These are phyloP conservation scores for Enteromius afrohamiltoni DNA, from an alignment of 2,797 vertebrate species.

Conservation along the genomic window DNA sequence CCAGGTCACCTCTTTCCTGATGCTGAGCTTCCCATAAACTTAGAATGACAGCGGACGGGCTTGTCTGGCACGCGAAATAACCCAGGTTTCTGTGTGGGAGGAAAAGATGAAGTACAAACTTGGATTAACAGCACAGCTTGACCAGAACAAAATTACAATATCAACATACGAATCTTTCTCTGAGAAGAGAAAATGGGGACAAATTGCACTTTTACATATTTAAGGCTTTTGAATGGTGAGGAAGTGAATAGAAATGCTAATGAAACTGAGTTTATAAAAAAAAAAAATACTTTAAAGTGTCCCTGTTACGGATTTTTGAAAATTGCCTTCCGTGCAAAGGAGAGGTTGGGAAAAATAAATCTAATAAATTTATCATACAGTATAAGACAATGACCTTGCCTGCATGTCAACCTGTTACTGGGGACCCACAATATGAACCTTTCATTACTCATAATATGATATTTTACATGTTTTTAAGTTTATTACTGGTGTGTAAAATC, in stretches of 20 bases:
- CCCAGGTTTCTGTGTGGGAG: conserved; percentile 85
- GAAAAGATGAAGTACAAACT: not conserved
- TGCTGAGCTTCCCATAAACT: conserved; percentile 97
- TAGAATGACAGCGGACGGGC: conserved; percentile 93
- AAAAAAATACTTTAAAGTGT: too few relatives aligned
- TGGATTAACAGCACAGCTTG: not conserved
- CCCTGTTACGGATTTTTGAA: too few relatives aligned
- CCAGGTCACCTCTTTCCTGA: conserved; percentile 91
- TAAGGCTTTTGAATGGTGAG: not conserved
- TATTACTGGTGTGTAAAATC: not conserved
- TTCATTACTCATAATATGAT: not conserved
- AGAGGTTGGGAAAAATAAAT: too few relatives aligned
- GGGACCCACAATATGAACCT: too few relatives aligned
- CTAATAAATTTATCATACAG: too few relatives aligned
- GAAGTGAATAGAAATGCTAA: not conserved
- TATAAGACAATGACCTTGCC: too few relatives aligned
- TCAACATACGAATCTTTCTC: not conserved
- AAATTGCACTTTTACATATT: not conserved
- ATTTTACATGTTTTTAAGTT: not conserved
- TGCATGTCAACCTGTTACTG: too few relatives aligned
- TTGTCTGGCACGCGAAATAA: conserved; percentile 90
- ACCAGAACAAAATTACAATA: not conserved
- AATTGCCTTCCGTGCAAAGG: too few relatives aligned
- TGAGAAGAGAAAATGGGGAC: not conserved
- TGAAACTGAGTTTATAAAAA: not conserved